Evolutionary conservation across 2,888 invertebrate species (phyloP).

Genomic region (Parapristionchus giblindavisi): DNA sequence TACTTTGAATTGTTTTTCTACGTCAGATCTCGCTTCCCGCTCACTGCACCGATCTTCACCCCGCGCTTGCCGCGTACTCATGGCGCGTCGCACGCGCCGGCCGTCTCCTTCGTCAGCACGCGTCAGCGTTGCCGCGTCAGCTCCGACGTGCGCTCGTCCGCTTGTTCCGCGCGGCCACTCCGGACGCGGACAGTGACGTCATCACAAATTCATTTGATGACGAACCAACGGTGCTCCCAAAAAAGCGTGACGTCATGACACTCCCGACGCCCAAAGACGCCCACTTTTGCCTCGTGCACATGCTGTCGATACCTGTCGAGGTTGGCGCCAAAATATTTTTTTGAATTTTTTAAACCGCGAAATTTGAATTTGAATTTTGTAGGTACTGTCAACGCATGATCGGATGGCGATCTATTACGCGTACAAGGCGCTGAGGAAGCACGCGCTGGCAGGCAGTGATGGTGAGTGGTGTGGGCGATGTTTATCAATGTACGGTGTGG

Average conservation of each 20-base stretch:
- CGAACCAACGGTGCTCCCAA: not conserved
- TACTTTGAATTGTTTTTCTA: not conserved
- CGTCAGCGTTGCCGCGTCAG: slow-evolving; percentile 14
- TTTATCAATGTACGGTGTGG: not conserved
- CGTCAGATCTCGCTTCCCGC: slow-evolving; percentile 11
- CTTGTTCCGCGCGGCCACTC: slow-evolving; percentile 9
- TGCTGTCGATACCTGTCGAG: slow-evolving; percentile 22
- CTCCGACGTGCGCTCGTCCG: slow-evolving; percentile 7
- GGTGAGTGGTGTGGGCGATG: slow-evolving; percentile 10
- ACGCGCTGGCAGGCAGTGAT: slow-evolving; percentile 16
- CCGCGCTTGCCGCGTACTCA: not conserved
- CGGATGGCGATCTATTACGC: slow-evolving; percentile 36
- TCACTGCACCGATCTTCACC: slow-evolving; percentile 21
- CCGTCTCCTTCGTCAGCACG: slow-evolving; percentile 13
- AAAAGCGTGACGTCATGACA: not conserved
- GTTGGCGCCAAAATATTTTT: not conserved
- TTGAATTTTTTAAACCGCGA: not conserved
- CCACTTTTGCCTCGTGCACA: slow-evolving; percentile 34
- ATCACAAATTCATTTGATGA: slow-evolving; percentile 26
- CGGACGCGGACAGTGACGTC: too few species aligned
- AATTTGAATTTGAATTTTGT: not conserved
- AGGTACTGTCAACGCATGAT: slow-evolving; percentile 32
- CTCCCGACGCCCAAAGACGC: slow-evolving; percentile 15
- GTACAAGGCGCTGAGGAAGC: slow-evolving; percentile 25
- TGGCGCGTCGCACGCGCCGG: slow-evolving; percentile 17